Percentiles rank a stretch among this genome's conserved stretches.
Conservation (phyloP, 2,113 vertebrate species). For the Camelus dromedarius region DNA sequence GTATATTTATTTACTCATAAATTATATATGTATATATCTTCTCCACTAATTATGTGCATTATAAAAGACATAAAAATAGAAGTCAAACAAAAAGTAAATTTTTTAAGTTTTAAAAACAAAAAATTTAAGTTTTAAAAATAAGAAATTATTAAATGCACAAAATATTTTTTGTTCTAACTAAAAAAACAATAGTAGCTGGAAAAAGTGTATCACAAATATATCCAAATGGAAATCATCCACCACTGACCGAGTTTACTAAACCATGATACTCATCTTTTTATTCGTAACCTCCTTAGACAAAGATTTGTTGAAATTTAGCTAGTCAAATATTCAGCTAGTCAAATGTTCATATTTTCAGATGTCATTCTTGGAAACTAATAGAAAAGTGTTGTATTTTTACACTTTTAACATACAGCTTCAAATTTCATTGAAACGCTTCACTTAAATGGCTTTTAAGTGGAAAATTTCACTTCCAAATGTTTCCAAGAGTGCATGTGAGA, state of each 20-base stretch:
- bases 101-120: background rate
- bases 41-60: background rate
- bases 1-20: conserved; percentile 5
- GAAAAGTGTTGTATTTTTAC: background rate
- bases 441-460: background rate
- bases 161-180: background rate
- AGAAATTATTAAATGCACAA: background rate
- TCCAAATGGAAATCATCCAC: background rate
- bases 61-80: conserved; percentile 8
- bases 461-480: background rate
- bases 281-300: background rate
- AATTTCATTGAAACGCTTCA: background rate
- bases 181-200: background rate
- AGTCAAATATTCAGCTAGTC: background rate
- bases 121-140: background rate
- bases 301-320: conserved; percentile 35
- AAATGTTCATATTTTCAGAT: background rate
- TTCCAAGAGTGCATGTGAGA: conserved; percentile 5
- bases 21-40: background rate
- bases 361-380: conserved; percentile 21
- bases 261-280: background rate
- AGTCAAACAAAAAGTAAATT: background rate
- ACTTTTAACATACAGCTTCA: conserved; percentile 11
- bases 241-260: background rate
- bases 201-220: background rate